These are phyloP conservation scores for Brotula barbata DNA, from an alignment of 2,797 vertebrate genomes.

Conservation along the genomic window DNA sequence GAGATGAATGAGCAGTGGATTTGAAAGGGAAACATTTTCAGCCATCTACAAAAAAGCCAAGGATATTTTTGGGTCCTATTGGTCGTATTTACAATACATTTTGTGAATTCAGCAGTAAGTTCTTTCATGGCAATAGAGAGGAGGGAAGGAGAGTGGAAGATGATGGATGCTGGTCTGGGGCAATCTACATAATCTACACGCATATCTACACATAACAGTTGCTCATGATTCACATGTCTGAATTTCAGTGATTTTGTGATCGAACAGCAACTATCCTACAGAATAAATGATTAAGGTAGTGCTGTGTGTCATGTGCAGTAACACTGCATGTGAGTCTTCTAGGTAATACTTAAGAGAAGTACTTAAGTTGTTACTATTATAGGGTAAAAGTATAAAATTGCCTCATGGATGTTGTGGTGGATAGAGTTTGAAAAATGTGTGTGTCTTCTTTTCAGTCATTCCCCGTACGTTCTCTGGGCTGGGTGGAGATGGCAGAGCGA, in stretches of 20 bases:
- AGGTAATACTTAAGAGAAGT: no score
- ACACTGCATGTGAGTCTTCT: no score
- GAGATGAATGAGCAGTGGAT: background rate
- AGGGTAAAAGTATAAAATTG: no score
- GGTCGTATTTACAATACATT: no score
- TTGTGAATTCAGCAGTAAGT: no score
- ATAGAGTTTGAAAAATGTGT: background rate
- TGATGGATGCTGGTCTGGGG: constrained; percentile 14
- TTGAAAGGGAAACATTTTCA: background rate
- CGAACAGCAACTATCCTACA: constrained; percentile 19
- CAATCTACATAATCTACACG: constrained; percentile 6
- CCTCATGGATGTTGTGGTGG: no score
- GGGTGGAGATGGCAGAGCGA: constrained; percentile 96
- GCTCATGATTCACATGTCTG: constrained; percentile 49
- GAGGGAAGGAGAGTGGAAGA: constrained; percentile 1
- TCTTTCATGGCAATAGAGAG: background rate
- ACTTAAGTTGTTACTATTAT: no score
- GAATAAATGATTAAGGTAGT: no score
- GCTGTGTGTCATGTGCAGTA: no score
- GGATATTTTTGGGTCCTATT: no score
- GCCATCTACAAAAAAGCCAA: no score
- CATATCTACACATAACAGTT: constrained; percentile 2
- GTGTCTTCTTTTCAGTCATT: constrained; percentile 82
- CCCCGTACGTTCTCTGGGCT: constrained; percentile 93
- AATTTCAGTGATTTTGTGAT: no score